phyloP scores from a whole-genome alignment of 23 tunicate genomes.

The Halocynthia roretzi region DNA sequence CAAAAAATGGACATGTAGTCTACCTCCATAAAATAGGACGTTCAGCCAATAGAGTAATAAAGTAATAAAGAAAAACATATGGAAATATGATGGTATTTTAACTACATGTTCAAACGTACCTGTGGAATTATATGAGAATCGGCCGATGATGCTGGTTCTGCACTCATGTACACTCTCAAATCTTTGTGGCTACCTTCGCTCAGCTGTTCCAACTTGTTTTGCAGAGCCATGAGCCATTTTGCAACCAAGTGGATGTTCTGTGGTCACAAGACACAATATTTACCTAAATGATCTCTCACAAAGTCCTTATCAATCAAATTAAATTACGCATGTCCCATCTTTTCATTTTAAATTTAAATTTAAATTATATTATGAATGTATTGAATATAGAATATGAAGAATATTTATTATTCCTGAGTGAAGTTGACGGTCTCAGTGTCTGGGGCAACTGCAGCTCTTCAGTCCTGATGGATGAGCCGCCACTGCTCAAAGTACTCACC shows the following conservation, averaged over 20 bases:
- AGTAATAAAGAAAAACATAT: too few species aligned
- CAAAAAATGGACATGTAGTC: too few species aligned
- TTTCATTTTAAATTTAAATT: neutral
- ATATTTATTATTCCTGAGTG: neutral
- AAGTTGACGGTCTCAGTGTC: too few species aligned
- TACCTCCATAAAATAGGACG: too few species aligned
- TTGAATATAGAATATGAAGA: neutral
- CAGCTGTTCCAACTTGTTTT: constrained; percentile 84
- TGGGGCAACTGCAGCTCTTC: too few species aligned
- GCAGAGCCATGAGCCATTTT: constrained; percentile 77
- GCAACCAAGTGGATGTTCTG: constrained; percentile 99
- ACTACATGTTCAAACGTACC: neutral
- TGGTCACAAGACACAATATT: neutral
- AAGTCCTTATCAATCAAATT: neutral
- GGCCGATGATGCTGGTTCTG: constrained; percentile 89
- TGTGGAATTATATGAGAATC: constrained; percentile 92
- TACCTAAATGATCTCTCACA: neutral
- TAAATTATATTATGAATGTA: neutral
- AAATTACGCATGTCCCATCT: neutral
- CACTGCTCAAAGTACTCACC: too few species aligned
- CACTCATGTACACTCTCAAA: constrained; percentile 93
- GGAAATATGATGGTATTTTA: neutral
- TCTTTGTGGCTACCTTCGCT: constrained; percentile 79
- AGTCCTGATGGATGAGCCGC: too few species aligned
- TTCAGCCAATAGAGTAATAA: too few species aligned